Evolutionary conservation across 2,113 vertebrate genomes (phyloP), one percentile per base, ranked within the genome.

Genomic region (Thamnophis sirtalis): DNA sequence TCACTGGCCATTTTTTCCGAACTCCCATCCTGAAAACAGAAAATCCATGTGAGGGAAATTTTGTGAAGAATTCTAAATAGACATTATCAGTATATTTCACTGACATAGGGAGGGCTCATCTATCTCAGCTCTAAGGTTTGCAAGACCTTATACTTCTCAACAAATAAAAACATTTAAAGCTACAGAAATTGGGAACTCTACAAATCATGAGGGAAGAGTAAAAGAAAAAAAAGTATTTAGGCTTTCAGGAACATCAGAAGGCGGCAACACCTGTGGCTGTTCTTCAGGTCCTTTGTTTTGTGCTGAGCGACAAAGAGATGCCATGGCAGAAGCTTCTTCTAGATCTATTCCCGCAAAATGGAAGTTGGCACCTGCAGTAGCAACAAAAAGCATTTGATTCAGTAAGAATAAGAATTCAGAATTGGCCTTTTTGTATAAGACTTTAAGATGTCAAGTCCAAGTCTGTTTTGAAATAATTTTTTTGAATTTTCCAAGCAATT

Each of bases 341-440:
- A 48, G 55, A 51, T 98, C 98, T 0, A 53, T 3, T 0, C 96
- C 58, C 50, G 95, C 28, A 0, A 11, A 3, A 1, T 93, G 96
- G 93, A 95, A 68, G 87, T 92, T 95, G 60, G 97, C 94, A 91
- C 97, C 98, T 99, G 96, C 4, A 91, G 84, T 26, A 91, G 95
- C 63, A 85, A 33, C 92, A 86, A 84, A 91, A 13, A 5, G 28
- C 0, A 28, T 86, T 0, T 8, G 15, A 60, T 89, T 43, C 4
- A 28, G 24, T 50, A 33, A 50, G 43, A 53, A 63, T 91, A 91
- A 38, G 21, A n/a, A 0, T 63, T 86, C 33, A 56, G 19, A 2
- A 86, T 15, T 38, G 11, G 63, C 21, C 43, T 84, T 33, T 84
- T 1, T 28, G 49, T 84, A 38, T 5, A 87, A 88, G 80, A 7